Evolutionary conservation across 2,888 invertebrate species (phyloP).

Genomic region (Dynastes maya): DNA sequence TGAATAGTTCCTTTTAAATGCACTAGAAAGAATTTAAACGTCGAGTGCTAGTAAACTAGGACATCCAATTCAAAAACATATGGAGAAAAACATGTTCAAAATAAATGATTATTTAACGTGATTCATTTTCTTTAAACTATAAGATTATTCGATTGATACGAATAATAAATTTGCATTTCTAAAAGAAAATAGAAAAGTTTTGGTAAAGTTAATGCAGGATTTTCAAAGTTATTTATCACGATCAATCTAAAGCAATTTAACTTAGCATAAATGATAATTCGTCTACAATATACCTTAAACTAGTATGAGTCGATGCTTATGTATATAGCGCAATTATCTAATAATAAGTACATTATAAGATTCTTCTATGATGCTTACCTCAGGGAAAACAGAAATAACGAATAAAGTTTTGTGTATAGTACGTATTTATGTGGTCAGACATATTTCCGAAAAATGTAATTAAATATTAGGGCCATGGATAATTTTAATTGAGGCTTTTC

Average conservation of each 20-base stretch:
- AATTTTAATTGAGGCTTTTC: constrained; percentile 25
- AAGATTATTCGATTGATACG: too few species aligned
- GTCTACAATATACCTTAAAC: neutral
- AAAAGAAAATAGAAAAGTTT: too few species aligned
- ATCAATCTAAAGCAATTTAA: neutral
- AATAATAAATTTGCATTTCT: too few species aligned
- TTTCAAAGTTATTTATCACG: constrained; percentile 1
- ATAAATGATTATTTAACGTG: too few species aligned
- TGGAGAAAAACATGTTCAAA: neutral
- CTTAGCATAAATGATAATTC: neutral
- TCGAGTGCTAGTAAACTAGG: neutral
- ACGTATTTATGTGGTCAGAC: neutral
- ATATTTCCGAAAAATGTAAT: neutral
- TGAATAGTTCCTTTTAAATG: constrained; percentile 27
- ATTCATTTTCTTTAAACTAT: too few species aligned
- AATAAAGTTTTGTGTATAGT: constrained; percentile 13
- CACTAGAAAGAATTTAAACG: constrained; percentile 8
- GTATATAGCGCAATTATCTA: constrained; percentile 13
- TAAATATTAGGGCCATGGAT: neutral
- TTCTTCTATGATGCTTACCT: constrained; percentile 25
- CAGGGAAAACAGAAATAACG: constrained; percentile 11
- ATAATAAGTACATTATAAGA: constrained; percentile 22
- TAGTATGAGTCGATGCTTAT: neutral
- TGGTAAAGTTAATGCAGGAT: neutral
- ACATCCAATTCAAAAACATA: neutral